Conservation (phyloP, 2,113 vertebrate genomes). For the Rhombomys opimus region DNA sequence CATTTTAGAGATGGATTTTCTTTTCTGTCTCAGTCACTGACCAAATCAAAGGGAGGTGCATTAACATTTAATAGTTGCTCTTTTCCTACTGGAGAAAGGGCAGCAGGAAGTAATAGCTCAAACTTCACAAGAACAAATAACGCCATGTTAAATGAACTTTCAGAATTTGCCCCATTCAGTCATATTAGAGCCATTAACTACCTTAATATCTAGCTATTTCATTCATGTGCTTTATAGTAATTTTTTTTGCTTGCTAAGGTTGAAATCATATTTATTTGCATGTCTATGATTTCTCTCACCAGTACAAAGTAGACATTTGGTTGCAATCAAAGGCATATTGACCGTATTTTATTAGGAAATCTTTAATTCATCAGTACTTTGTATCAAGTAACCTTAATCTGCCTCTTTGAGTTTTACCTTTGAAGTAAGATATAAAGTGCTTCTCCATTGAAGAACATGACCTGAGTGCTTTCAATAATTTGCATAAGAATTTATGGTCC, state of each 20-base stretch:
- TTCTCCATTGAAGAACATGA: neutral
- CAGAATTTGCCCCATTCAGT: neutral
- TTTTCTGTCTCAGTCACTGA: neutral
- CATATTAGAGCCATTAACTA: neutral
- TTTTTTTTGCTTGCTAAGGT: neutral
- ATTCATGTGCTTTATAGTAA: neutral
- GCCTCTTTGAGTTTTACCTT: neutral
- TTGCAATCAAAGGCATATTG: neutral
- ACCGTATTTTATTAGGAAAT: neutral
- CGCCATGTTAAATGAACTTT: conserved; percentile 15
- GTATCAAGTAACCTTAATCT: neutral
- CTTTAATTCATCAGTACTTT: neutral
- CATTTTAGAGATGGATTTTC: neutral
- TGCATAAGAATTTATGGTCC: neutral
- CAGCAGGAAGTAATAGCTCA: neutral
- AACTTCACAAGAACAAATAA: conserved; percentile 12
- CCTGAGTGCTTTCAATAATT: neutral
- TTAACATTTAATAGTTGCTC: conserved; percentile 54
- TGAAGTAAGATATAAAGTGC: neutral
- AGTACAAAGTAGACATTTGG: neutral
- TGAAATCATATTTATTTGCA: neutral
- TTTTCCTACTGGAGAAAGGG: conserved; percentile 48
- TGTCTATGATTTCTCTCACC: neutral
- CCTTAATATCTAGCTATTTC: neutral
- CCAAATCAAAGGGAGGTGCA: conserved; percentile 19